phyloP scores from a whole-genome alignment of 37 sponge, comb jelly and placozoan genomes.

The Lycopodina hypogea region DNA sequence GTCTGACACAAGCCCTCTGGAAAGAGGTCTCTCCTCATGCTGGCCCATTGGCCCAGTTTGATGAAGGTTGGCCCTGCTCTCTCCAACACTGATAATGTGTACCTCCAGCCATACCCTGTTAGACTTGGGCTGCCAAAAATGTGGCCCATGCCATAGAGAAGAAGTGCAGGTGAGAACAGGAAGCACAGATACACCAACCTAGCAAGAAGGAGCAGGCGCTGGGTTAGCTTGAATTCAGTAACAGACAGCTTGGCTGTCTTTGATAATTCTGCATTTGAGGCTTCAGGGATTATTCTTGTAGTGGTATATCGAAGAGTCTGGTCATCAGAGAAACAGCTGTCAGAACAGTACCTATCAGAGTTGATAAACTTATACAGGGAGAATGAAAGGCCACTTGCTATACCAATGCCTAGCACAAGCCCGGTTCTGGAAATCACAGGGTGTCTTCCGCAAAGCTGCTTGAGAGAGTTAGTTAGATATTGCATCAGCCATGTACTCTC shows the following conservation, averaged over 20 bases:
- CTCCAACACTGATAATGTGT: constrained; percentile 27
- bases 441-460: too few relatives aligned
- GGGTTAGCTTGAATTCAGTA: background rate
- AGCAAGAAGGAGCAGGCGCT: constrained; percentile 14
- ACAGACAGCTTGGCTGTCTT: background rate
- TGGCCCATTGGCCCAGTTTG: constrained; percentile 78
- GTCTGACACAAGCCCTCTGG: constrained; percentile 40
- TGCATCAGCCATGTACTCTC: too few relatives aligned
- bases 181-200: constrained; percentile 32
- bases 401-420: background rate
- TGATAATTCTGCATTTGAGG: too few relatives aligned
- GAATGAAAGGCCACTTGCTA: background rate
- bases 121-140: constrained; percentile 3
- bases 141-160: constrained; percentile 8
- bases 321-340: too few relatives aligned
- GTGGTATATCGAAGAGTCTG: too few relatives aligned
- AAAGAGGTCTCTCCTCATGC: constrained; percentile 68
- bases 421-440: background rate
- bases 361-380: background rate
- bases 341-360: background rate
- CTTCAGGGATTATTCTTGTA: too few relatives aligned
- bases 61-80: constrained; percentile 68
- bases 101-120: constrained; percentile 25
- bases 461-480: too few relatives aligned
- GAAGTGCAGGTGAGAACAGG: constrained; percentile 36